A percentile compares a stretch with the other conserved stretches of the same genome.
phyloP scores from a whole-genome alignment of 2,113 vertebrate species.

The Rhinopomastus cyanomelas region DNA sequence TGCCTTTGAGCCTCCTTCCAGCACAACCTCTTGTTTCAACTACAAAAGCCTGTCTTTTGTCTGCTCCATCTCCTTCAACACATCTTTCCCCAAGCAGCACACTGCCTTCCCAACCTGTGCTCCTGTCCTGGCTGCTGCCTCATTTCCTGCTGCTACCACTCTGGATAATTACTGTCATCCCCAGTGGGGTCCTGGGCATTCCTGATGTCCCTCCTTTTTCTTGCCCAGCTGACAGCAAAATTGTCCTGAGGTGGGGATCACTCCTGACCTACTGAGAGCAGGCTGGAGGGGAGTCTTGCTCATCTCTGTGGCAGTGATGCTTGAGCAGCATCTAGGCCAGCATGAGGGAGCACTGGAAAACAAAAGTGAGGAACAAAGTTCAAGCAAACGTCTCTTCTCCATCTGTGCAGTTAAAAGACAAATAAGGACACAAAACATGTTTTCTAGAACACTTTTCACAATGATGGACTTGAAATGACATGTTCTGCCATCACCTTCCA shows the following conservation, averaged over 20 bases:
- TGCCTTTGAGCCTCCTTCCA: background rate
- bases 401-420: background rate
- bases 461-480: background rate
- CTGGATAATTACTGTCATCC: background rate
- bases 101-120: background rate
- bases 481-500: background rate
- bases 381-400: background rate
- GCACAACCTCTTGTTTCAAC: background rate
- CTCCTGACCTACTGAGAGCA: rapidly evolving
- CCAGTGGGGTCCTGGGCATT: background rate
- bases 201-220: background rate
- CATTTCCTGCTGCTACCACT: background rate
- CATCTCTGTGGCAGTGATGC: background rate
- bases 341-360: background rate
- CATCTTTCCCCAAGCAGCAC: background rate
- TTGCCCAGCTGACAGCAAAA: background rate
- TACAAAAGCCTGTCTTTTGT: background rate
- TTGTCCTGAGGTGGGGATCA: background rate
- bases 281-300: background rate
- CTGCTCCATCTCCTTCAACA: background rate
- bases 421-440: background rate
- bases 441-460: background rate
- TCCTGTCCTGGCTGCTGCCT: background rate
- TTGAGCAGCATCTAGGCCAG: background rate
- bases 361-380: background rate